phyloP scores from a whole-genome alignment of 1,140 invertebrate genomes.

The Hermatobates lingyangjiaoensis region DNA sequence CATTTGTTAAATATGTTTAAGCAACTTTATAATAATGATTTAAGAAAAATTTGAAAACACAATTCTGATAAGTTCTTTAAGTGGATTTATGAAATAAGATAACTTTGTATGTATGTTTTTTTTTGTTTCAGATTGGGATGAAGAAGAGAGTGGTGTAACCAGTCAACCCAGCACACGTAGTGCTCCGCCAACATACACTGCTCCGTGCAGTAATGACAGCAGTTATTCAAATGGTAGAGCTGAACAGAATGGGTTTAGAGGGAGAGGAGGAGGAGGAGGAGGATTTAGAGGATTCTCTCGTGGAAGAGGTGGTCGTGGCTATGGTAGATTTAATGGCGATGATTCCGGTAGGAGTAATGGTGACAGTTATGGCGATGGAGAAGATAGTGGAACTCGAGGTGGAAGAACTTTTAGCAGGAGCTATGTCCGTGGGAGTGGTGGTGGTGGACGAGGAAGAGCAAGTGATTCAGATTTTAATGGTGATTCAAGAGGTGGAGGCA shows the following conservation, averaged over 20 bases:
- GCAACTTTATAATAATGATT: no score
- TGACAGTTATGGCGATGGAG: slow-evolving; percentile 8
- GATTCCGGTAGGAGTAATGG: background rate
- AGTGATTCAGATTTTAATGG: background rate
- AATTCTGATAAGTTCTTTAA: no score
- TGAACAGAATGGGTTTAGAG: background rate
- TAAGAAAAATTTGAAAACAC: no score
- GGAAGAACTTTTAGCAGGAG: slow-evolving; percentile 1
- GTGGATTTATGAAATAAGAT: no score
- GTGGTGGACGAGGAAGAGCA: slow-evolving; percentile 1
- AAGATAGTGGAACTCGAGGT: background rate
- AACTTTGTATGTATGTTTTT: no score
- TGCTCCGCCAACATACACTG: no score
- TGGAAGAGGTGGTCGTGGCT: background rate
- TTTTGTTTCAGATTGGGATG: no score
- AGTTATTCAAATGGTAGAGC: no score
- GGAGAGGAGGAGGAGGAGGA: background rate
- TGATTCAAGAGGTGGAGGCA: slow-evolving; percentile 1
- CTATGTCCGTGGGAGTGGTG: slow-evolving; percentile 3
- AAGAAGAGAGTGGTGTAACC: no score
- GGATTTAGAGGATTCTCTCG: background rate
- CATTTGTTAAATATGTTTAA: no score
- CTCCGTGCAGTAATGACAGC: no score
- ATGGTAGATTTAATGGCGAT: background rate
- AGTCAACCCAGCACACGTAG: no score